phyloP scores from a whole-genome alignment of 1,140 invertebrate genomes.

The Drepana arcuata region DNA sequence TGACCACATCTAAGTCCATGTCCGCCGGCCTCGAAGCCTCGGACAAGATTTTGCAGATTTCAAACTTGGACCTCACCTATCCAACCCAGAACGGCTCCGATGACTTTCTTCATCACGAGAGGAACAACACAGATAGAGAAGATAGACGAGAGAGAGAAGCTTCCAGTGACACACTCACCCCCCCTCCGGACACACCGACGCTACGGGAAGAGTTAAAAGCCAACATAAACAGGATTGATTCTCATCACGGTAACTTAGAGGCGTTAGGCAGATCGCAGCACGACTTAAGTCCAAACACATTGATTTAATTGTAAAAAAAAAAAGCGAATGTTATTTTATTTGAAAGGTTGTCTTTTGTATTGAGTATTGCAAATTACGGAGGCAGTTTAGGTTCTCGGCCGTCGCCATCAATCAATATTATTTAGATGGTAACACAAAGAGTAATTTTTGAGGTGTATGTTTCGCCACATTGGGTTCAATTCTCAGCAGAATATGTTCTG shows the following conservation, averaged over 20 bases:
- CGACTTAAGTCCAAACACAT: too few relatives aligned
- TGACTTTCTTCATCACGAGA: slow-evolving; percentile 46
- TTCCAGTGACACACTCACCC: slow-evolving; percentile 9
- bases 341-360: too few relatives aligned
- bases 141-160: slow-evolving; percentile 10
- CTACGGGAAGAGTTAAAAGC: slow-evolving; percentile 55
- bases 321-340: too few relatives aligned
- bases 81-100: slow-evolving; percentile 41
- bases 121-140: slow-evolving; percentile 22
- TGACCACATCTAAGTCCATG: slow-evolving; percentile 35
- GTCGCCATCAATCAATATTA: too few relatives aligned
- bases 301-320: too few relatives aligned
- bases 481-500: too few relatives aligned
- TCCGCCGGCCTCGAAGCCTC: slow-evolving; percentile 34
- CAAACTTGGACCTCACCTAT: slow-evolving; percentile 45
- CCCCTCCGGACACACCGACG: slow-evolving; percentile 12
- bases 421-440: too few relatives aligned
- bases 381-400: too few relatives aligned
- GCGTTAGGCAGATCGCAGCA: slow-evolving; percentile 25
- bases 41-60: slow-evolving; percentile 33
- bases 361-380: too few relatives aligned
- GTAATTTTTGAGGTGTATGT: too few relatives aligned
- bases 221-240: slow-evolving; percentile 67
- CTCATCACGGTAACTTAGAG: slow-evolving; percentile 62
- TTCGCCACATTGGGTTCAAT: too few relatives aligned